Evolutionary conservation across 2,888 invertebrate species (phyloP).

Genomic region (Melinopterus prodromus): DNA sequence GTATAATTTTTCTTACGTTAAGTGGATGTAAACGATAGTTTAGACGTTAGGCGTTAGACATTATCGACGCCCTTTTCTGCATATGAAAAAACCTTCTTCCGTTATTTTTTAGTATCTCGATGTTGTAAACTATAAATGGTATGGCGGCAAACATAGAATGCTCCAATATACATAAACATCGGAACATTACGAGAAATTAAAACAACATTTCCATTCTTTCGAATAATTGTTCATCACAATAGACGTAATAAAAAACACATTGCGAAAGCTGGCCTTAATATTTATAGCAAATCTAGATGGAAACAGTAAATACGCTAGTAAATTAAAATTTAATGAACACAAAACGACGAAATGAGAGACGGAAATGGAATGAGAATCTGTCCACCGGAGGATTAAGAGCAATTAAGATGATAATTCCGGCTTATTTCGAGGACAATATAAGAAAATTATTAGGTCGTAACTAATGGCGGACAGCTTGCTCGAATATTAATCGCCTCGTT

Average conservation of each 20-base stretch:
- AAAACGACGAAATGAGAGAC: not conserved
- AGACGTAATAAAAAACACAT: not conserved
- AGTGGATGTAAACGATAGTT: too few species aligned
- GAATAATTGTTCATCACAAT: not conserved
- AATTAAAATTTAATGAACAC: not conserved
- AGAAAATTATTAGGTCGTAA: conserved; percentile 26
- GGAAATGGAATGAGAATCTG: conserved; percentile 9
- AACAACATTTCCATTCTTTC: not conserved
- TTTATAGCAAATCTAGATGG: not conserved
- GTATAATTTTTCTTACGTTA: too few species aligned
- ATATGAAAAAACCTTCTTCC: too few species aligned
- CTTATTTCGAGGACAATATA: conserved; percentile 13
- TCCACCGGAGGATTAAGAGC: conserved; percentile 16
- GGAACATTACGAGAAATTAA: not conserved
- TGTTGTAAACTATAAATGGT: too few species aligned
- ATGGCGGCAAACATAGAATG: too few species aligned
- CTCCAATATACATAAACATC: not conserved
- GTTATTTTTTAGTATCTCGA: too few species aligned
- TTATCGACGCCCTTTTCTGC: too few species aligned
- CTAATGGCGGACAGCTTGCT: conserved; percentile 23
- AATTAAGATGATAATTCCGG: conserved; percentile 26
- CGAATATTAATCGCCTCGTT: conserved; percentile 30
- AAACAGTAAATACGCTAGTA: not conserved
- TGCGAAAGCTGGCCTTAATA: not conserved
- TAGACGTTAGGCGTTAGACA: too few species aligned